phyloP scores from a whole-genome alignment of 2,888 invertebrate genomes.

The Dusona sp. region DNA sequence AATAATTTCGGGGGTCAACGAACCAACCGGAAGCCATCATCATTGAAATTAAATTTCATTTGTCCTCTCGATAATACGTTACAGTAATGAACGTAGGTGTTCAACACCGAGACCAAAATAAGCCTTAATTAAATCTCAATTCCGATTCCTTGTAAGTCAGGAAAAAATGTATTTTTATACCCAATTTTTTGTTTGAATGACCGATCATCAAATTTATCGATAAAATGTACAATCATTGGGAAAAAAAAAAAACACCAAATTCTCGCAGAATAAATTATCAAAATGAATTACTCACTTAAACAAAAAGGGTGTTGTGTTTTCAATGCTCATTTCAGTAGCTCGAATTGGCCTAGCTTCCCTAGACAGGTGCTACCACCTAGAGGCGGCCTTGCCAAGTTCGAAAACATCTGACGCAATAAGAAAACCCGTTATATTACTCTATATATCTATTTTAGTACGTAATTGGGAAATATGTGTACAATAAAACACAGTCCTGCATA shows the following conservation, averaged over 20 bases:
- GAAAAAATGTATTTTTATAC: not conserved
- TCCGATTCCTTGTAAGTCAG: not conserved
- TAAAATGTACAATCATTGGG: not conserved
- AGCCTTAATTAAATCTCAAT: conserved; percentile 33
- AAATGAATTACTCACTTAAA: not conserved
- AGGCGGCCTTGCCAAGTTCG: conserved; percentile 60
- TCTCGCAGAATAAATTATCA: not conserved
- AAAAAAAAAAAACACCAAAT: not conserved
- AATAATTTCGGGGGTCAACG: conserved; percentile 37
- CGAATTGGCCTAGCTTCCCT: not conserved
- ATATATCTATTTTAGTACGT: conserved; percentile 25
- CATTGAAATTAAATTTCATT: conserved; percentile 46
- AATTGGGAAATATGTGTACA: not conserved
- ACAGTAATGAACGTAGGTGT: conserved; percentile 37
- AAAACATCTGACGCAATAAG: conserved; percentile 48
- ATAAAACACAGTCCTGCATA: not conserved
- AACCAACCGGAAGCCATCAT: conserved; percentile 25
- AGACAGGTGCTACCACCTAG: conserved; percentile 56
- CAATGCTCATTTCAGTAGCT: not conserved
- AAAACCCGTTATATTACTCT: conserved; percentile 56
- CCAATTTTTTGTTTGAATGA: not conserved
- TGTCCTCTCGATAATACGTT: conserved; percentile 2
- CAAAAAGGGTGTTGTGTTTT: not conserved
- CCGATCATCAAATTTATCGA: no score
- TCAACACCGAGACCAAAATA: not conserved